Evolutionary conservation across 1,140 invertebrate species (phyloP).

Genomic region (Tetramorium simillimum): DNA sequence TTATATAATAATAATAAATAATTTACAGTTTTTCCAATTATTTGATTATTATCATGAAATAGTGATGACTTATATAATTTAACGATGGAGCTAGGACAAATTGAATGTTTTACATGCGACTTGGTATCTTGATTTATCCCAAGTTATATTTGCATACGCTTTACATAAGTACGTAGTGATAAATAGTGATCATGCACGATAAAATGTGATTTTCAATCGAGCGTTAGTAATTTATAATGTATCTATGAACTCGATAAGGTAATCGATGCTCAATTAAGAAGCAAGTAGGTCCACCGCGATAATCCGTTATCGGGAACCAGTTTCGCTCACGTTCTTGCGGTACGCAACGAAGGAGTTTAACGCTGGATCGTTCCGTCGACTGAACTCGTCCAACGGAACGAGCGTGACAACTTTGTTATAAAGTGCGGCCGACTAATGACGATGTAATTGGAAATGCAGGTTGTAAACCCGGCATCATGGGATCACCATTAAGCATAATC

Average conservation of each 20-base stretch:
- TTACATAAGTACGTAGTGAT: background rate
- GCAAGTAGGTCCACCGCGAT: background rate
- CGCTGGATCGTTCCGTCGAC: background rate
- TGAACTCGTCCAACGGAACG: background rate
- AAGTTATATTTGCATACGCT: background rate
- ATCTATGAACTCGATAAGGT: slow-evolving; percentile 7
- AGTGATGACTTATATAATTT: background rate
- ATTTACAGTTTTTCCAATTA: too few species aligned
- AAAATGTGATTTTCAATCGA: background rate
- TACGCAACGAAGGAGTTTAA: slow-evolving; percentile 16
- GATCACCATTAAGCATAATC: background rate
- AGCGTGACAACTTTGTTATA: slow-evolving; percentile 60
- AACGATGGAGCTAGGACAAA: background rate
- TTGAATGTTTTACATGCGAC: background rate
- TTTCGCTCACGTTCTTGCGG: background rate
- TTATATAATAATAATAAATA: too few species aligned
- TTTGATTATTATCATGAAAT: too few species aligned
- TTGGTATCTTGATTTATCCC: background rate
- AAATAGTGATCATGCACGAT: background rate
- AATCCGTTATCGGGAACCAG: slow-evolving; percentile 31
- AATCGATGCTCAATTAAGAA: background rate
- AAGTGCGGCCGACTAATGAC: slow-evolving; percentile 42
- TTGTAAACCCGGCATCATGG: slow-evolving; percentile 36
- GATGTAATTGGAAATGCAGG: slow-evolving; percentile 29
- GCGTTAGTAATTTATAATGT: background rate